phyloP scores from a whole-genome alignment of 2,797 vertebrate genomes.

The Mus caroli region DNA sequence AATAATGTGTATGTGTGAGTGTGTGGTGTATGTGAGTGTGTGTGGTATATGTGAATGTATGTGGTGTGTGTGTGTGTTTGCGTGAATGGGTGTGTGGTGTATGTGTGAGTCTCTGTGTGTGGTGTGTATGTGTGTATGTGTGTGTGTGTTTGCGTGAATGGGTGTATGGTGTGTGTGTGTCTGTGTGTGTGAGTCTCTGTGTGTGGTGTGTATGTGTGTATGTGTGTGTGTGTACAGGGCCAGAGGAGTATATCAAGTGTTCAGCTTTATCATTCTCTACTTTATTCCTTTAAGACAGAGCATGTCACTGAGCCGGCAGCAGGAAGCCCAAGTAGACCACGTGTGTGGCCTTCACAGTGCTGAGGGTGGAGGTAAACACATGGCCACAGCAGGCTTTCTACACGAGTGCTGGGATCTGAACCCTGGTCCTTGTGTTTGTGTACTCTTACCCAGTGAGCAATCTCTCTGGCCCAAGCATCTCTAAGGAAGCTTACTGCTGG shows the following conservation, averaged over 20 bases:
- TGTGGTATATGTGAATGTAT: neutral
- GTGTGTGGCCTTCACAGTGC: neutral
- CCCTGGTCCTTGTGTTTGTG: neutral
- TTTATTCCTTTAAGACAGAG: neutral
- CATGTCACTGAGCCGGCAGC: neutral
- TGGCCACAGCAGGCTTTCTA: neutral
- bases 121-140: no score
- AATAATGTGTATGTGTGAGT: neutral
- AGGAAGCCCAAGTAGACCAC: no score
- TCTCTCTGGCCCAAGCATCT: neutral
- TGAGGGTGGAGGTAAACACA: no score
- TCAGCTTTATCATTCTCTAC: neutral
- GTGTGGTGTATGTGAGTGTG: neutral
- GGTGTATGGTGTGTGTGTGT: neutral
- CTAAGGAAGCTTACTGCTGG: neutral
- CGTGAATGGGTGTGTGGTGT: neutral
- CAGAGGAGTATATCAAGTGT: neutral
- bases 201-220: no score
- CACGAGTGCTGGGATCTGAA: neutral
- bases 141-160: no score
- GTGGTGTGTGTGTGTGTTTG: neutral
- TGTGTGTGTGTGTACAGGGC: neutral
- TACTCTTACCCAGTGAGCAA: neutral
- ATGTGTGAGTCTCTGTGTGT: neutral
- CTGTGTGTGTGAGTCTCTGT: no score